Evolutionary conservation across 2,797 vertebrate genomes (phyloP), one percentile per base, ranked within the genome.

Genomic region (Ctenosaura bakeri): DNA sequence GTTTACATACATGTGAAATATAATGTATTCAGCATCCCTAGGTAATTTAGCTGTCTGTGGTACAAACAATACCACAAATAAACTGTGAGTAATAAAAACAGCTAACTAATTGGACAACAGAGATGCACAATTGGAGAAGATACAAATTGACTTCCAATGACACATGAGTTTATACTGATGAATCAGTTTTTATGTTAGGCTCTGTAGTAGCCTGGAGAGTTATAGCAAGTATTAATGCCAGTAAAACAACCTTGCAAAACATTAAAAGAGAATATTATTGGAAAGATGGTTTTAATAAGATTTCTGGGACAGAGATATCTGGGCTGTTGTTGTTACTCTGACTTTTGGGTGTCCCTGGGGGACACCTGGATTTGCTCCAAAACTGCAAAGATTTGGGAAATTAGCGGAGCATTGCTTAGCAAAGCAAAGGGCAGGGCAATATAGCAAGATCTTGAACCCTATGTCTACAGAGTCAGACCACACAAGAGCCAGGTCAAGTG

Each of bases 161-260:
- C 38, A 83, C 83, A 88, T 88, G 56, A 73, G 38, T 82, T 62
- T 74, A 59, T 22, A 46, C 62, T 88, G 77, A 88, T 80, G 64
- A 80, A 76, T 89, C 52, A 46, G 52, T 83, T 88, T 82, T 32
- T 46, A 83, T 52, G 10, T 54, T 50, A 80, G 77, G 62, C 62
- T 50, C 10, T 83, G n/a, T n/a, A 50, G 80, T 62, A 83, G 80
- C 29, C 52, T 46, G 35, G 35, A 74, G 80, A 50, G 69, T 24
- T 83, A 83, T 76, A 46, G 18, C 50, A 74, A 59, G 54, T 35
- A 82, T 82, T 83, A 88, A 74, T 62, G 81, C n/a, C 22, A 50
- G 29, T 74, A 46, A 83, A 62, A 50, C 80, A 76, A 46, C 18
- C 6, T 59, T 74, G 26, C n/a, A 83, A 59, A 46, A 16, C 66